These are phyloP conservation scores for Chionoecetes opilio DNA, from an alignment of 1,140 invertebrate species.

Conservation along the genomic window DNA sequence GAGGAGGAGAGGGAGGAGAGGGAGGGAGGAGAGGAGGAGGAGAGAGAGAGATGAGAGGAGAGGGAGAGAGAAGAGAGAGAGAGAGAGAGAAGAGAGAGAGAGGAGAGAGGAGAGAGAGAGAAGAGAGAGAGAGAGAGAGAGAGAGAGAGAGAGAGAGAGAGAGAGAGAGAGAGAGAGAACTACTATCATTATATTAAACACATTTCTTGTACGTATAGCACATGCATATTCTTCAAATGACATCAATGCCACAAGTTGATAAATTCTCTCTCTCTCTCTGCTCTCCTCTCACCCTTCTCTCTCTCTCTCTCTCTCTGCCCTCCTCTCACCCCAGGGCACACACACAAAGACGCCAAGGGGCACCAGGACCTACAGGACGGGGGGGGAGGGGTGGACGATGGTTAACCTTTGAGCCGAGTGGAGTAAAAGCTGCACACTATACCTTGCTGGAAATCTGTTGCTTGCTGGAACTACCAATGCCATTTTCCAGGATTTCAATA, in stretches of 20 bases:
- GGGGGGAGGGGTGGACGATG: background rate
- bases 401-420: background rate
- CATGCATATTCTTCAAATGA: background rate
- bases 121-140: background rate
- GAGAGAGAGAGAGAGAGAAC: background rate
- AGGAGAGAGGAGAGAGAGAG: background rate
- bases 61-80: background rate
- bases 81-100: constrained; percentile 9
- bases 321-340: background rate
- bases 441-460: background rate
- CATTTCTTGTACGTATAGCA: background rate
- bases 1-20: background rate
- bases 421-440: constrained; percentile 4
- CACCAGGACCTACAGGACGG: background rate
- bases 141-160: constrained; percentile 8
- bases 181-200: background rate
- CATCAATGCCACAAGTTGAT: background rate
- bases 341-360: background rate
- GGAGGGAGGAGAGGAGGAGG: background rate
- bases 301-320: background rate
- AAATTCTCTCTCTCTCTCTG: background rate
- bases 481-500: no score
- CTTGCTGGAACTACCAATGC: background rate
- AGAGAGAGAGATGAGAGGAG: background rate
- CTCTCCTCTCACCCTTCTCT: no score